Conservation (phyloP, 1,140 invertebrate species). For the Drosophila murphyi region DNA sequence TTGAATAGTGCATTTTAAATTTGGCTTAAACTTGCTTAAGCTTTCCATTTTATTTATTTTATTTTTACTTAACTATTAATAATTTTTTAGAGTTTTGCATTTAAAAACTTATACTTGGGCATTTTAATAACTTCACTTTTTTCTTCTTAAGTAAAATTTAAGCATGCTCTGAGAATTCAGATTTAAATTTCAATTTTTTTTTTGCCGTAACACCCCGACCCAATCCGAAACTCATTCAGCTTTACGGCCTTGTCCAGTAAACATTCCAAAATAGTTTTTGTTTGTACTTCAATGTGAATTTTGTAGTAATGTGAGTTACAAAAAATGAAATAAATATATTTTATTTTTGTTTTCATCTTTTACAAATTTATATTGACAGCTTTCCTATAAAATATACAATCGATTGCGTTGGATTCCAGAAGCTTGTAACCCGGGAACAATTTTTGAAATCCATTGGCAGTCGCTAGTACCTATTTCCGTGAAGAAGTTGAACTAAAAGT, state of each 20-base stretch:
- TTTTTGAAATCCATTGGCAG: neutral
- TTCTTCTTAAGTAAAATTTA: too few species aligned
- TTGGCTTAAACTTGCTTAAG: too few species aligned
- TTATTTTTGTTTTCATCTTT: neutral
- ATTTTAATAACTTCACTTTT: too few species aligned
- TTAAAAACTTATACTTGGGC: too few species aligned
- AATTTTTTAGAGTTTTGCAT: too few species aligned
- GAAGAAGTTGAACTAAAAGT: neutral
- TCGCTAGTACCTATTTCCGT: constrained; percentile 14
- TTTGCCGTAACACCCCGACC: neutral
- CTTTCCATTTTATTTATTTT: neutral
- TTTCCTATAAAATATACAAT: neutral
- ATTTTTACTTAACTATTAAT: neutral
- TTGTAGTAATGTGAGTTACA: constrained; percentile 10
- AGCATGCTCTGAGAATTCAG: constrained; percentile 4
- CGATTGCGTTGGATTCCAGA: neutral
- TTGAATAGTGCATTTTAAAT: too few species aligned
- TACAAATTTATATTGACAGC: neutral
- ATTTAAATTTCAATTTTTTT: neutral
- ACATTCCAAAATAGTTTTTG: constrained; percentile 2
- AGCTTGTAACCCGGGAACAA: neutral
- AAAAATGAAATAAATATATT: neutral
- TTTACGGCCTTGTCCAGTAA: constrained; percentile 1
- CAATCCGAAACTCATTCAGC: constrained; percentile 3
- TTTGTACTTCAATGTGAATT: constrained; percentile 1